Percentiles rank a stretch among this genome's conserved stretches.
Evolutionary conservation across 2,888 invertebrate genomes (phyloP).

Genomic region (Nesidiocoris tenuis): DNA sequence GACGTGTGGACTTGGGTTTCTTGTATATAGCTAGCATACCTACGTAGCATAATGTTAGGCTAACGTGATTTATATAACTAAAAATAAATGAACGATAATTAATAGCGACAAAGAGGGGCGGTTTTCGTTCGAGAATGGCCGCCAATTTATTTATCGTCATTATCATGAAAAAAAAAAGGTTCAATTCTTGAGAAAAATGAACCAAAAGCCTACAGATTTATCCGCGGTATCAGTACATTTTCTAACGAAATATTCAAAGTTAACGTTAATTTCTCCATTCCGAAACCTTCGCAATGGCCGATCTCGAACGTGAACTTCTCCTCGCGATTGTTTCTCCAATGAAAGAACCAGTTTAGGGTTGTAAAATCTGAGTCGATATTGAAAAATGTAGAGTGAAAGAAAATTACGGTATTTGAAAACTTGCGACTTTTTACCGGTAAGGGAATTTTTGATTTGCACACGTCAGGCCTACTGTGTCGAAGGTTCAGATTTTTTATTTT

Average conservation of each 20-base stretch:
- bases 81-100: conserved; percentile 10
- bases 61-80: conserved; percentile 22
- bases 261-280: neutral
- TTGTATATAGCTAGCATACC: conserved; percentile 30
- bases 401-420: no score
- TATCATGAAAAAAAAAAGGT: no score
- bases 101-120: neutral
- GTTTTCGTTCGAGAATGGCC: conserved; percentile 2
- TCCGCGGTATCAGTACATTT: no score
- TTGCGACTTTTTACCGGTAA: conserved; percentile 7
- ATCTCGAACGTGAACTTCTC: no score
- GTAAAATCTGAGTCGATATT: neutral
- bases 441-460: neutral
- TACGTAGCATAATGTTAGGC: conserved; percentile 22
- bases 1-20: conserved; percentile 23
- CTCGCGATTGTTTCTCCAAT: neutral
- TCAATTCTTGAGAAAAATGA: no score
- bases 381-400: neutral
- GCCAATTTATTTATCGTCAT: no score
- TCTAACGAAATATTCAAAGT: neutral
- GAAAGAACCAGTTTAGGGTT: conserved; percentile 15
- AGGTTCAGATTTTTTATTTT: neutral
- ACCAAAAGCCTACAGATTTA: no score
- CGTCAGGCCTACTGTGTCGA: conserved; percentile 1
- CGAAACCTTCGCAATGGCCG: no score